Percentiles rank a stretch among this genome's conserved stretches.
phyloP scores from a whole-genome alignment of 2,113 vertebrate species.

The Antidorcas marsupialis region DNA sequence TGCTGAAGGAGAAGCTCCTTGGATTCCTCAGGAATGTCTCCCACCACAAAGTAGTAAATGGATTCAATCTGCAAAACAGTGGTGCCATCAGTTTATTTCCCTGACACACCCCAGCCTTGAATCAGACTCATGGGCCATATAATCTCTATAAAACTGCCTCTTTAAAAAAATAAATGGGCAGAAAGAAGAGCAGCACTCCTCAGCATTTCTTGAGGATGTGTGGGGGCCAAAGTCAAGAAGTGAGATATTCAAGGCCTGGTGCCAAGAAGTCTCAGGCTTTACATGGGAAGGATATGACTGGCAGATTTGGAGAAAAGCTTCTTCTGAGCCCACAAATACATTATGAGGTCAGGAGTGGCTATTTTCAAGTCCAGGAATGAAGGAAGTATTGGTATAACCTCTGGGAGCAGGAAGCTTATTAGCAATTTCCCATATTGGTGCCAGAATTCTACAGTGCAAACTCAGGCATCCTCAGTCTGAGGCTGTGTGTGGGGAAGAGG shows the following conservation, averaged over 20 bases:
- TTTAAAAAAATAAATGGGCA: not conserved
- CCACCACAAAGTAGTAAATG: constrained; percentile 84
- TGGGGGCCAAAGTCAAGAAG: not conserved
- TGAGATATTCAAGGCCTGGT: not conserved
- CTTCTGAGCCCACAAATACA: not conserved
- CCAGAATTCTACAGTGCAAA: not conserved
- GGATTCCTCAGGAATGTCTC: constrained; percentile 74
- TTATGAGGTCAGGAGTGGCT: not conserved
- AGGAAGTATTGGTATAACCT: not conserved
- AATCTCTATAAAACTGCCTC: not conserved
- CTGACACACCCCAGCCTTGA: not conserved
- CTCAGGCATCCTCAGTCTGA: not conserved
- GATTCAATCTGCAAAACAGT: constrained; percentile 80
- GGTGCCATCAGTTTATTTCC: not conserved
- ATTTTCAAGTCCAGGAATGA: not conserved
- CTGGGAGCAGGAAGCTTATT: not conserved
- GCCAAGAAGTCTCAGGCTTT: not conserved
- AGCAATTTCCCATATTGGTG: not conserved
- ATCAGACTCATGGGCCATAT: not conserved
- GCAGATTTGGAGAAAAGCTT: not conserved
- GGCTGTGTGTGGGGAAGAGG: not conserved
- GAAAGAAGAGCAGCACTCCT: not conserved
- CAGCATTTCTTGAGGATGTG: not conserved
- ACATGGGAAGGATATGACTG: not conserved
- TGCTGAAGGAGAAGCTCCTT: constrained; percentile 74